These are phyloP conservation scores for Chymomyza fuscimana DNA, from an alignment of 2,888 invertebrate species.

Conservation along the genomic window DNA sequence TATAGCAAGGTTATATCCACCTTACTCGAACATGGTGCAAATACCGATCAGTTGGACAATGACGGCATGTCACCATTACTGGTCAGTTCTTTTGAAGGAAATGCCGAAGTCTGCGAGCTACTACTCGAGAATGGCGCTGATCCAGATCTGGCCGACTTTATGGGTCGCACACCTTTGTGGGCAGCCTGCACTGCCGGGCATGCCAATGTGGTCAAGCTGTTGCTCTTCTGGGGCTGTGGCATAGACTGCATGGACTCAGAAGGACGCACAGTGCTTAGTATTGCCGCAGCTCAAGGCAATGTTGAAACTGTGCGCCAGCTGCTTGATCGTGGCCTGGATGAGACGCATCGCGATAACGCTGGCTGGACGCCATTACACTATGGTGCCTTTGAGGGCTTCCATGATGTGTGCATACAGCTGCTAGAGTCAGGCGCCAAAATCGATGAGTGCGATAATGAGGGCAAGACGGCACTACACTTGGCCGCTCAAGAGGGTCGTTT, in stretches of 20 bases:
- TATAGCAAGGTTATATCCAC: constrained; percentile 85
- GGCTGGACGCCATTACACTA: constrained; percentile 99
- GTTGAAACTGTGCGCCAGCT: constrained; percentile 94
- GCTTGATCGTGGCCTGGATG: constrained; percentile 91
- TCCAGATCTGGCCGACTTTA: constrained; percentile 90
- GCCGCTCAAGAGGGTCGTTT: constrained; percentile 94
- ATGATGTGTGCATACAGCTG: constrained; percentile 79
- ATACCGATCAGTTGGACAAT: constrained; percentile 90
- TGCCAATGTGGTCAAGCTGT: constrained; percentile 89
- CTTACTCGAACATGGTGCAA: constrained; percentile 89
- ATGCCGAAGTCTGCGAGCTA: constrained; percentile 94
- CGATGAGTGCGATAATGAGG: constrained; percentile 94
- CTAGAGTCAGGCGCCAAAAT: constrained; percentile 93
- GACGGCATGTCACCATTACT: constrained; percentile 93
- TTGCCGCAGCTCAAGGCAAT: constrained; percentile 91
- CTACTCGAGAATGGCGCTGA: constrained; percentile 95
- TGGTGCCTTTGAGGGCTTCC: constrained; percentile 92
- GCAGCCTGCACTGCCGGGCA: constrained; percentile 96
- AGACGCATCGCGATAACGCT: constrained; percentile 94
- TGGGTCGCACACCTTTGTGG: constrained; percentile 92
- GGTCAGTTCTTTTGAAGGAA: constrained; percentile 95
- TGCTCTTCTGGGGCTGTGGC: constrained; percentile 97
- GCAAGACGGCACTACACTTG: constrained; percentile 91
- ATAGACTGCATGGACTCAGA: constrained; percentile 97
- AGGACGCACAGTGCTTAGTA: constrained; percentile 93